Conservation (phyloP, 2,113 vertebrate species). For the Poeciliopsis prolifica region DNA sequence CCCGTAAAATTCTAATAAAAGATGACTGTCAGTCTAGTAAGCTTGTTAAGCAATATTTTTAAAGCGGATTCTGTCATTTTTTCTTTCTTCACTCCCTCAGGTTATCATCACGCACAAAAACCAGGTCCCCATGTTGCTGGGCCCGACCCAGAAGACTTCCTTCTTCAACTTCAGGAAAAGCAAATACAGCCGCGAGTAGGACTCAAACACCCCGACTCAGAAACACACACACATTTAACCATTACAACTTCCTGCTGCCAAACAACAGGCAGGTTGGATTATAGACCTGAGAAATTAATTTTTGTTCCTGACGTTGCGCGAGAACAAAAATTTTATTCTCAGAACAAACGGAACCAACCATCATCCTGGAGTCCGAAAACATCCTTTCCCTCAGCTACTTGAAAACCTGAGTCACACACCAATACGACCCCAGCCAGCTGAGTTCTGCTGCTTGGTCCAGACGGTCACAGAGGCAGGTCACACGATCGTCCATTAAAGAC, state of each 20-base stretch:
- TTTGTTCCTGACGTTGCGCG: conserved; percentile 8
- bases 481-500: neutral
- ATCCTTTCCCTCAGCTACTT: neutral
- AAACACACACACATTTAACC: conserved; percentile 1
- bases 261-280: conserved; percentile 1
- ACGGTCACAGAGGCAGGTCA: neutral
- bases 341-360: conserved; percentile 28
- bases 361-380: conserved; percentile 19
- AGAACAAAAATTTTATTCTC: conserved; percentile 4
- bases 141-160: conserved; percentile 90
- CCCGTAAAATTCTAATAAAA: conserved; percentile 21
- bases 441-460: conserved; percentile 16
- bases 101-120: conserved; percentile 94
- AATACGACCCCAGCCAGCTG: conserved; percentile 57
- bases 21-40: neutral
- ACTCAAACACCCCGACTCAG: neutral
- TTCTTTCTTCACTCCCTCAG: conserved; percentile 72
- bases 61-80: neutral
- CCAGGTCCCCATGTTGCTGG: conserved; percentile 94
- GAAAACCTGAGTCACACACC: conserved; percentile 15
- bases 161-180: conserved; percentile 92
- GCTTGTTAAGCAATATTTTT: neutral
- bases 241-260: neutral
- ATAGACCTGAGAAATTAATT: neutral
- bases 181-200: conserved; percentile 85